Percentiles rank a stretch among this genome's conserved stretches.
phyloP scores from a whole-genome alignment of 2,113 vertebrate genomes.

The Barnardius zonarius region DNA sequence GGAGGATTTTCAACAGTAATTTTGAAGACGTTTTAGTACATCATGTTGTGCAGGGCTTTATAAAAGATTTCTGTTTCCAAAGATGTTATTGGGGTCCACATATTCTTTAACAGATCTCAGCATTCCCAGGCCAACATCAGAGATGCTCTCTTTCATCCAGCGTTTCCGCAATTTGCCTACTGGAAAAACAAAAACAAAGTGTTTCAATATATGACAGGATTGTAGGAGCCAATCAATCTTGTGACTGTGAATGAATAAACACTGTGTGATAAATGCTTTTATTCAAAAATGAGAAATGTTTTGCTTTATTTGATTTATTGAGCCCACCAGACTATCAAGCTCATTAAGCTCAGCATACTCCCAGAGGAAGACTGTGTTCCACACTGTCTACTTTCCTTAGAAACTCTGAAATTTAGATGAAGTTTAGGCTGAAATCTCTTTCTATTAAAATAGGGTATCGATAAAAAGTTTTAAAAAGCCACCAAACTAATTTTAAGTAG shows the following conservation, averaged over 20 bases:
- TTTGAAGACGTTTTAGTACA: conserved; percentile 43
- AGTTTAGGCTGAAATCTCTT: conserved; percentile 63
- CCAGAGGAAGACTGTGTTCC: conserved; percentile 88
- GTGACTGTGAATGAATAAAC: conserved; percentile 97
- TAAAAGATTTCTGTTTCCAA: conserved; percentile 97
- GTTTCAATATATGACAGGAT: conserved; percentile 83
- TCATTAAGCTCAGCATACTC: conserved; percentile 96
- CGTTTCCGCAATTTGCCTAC: conserved; percentile 98
- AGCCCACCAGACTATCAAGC: conserved; percentile 99
- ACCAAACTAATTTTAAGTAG: conserved; percentile 17
- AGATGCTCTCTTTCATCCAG: conserved; percentile 94
- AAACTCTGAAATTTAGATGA: conserved; percentile 77
- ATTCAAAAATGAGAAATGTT: conserved; percentile 99
- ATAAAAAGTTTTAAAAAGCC: conserved; percentile 56
- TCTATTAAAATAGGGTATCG: conserved; percentile 59
- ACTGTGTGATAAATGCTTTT: conserved; percentile 99
- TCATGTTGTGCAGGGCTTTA: conserved; percentile 71
- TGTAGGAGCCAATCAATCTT: conserved; percentile 96
- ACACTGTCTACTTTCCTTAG: conserved; percentile 79
- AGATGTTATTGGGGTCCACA: conserved; percentile 96
- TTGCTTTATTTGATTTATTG: conserved; percentile 99
- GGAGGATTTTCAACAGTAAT: conserved; percentile 51
- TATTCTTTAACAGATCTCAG: conserved; percentile 95
- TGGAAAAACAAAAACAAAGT: conserved; percentile 80
- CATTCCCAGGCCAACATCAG: conserved; percentile 93